phyloP scores from a whole-genome alignment of 2,797 vertebrate genomes.

The Gorsachius magnificus region DNA sequence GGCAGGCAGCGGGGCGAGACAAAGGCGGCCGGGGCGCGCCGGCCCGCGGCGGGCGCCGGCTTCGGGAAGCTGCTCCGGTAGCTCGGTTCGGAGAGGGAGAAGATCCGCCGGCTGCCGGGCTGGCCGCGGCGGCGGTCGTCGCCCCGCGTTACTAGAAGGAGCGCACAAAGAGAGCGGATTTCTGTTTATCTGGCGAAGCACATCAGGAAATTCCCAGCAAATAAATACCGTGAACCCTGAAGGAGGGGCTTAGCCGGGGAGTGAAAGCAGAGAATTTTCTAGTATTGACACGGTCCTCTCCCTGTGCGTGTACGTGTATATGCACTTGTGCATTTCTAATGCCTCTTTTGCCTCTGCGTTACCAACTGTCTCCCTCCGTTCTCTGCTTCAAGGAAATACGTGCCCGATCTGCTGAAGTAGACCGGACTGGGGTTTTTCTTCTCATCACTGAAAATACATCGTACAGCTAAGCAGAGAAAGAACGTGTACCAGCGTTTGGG shows the following conservation, averaged over 20 bases:
- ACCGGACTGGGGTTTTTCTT: not conserved
- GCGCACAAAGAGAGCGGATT: not conserved
- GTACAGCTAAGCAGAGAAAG: not conserved
- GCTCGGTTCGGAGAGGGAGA: not conserved
- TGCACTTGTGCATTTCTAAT: not conserved
- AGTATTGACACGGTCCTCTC: constrained; percentile 23
- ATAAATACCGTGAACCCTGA: constrained; percentile 43
- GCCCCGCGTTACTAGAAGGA: not conserved
- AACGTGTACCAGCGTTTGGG: not conserved
- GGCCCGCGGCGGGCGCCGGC: not conserved
- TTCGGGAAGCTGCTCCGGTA: not conserved
- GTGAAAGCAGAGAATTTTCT: constrained; percentile 65
- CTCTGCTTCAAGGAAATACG: constrained; percentile 44
- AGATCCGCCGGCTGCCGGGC: not conserved
- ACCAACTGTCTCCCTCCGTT: not conserved
- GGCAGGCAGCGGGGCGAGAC: not conserved
- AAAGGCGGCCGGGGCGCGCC: not conserved
- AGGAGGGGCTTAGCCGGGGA: constrained; percentile 41
- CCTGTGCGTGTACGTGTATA: not conserved
- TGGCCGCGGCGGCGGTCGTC: not conserved
- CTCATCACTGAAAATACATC: not conserved
- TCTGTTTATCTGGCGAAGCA: not conserved
- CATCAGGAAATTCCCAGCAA: constrained; percentile 36
- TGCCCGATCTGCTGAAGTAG: not conserved
- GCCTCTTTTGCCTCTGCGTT: not conserved